Evolutionary conservation across 2,113 vertebrate genomes (phyloP).

Genomic region (Bubo bubo): DNA sequence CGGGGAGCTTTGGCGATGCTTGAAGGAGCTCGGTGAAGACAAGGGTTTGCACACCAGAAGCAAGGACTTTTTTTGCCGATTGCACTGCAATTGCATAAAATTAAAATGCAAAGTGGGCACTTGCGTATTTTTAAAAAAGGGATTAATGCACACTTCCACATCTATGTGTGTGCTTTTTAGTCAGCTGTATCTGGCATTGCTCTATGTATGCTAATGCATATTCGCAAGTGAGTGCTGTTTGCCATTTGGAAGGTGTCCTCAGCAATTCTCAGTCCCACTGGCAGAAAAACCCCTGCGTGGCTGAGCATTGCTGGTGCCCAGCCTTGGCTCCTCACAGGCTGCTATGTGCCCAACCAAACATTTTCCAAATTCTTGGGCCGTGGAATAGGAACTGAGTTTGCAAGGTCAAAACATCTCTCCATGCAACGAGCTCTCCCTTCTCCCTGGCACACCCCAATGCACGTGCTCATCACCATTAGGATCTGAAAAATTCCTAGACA

Average conservation of each 20-base stretch:
- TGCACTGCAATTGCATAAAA: background rate
- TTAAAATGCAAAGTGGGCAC: constrained; percentile 1
- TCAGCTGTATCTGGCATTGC: background rate
- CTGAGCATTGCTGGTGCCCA: background rate
- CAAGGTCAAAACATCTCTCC: background rate
- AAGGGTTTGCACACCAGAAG: background rate
- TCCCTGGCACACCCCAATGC: background rate
- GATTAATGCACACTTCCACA: background rate
- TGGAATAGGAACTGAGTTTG: background rate
- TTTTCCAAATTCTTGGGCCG: background rate
- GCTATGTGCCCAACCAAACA: background rate
- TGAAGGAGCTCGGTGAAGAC: background rate
- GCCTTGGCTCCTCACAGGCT: background rate
- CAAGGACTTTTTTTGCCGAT: background rate
- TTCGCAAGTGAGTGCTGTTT: background rate
- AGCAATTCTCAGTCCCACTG: background rate
- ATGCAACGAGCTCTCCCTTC: background rate
- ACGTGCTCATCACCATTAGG: background rate
- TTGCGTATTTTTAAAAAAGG: background rate
- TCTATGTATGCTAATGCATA: background rate
- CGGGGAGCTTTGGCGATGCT: background rate
- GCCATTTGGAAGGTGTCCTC: constrained; percentile 29
- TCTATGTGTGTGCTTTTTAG: background rate
- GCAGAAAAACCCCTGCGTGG: background rate
- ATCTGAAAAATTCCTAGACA: background rate